A percentile compares a stretch with the other conserved stretches of the same genome.
phyloP scores from a whole-genome alignment of 2,113 vertebrate genomes.

The Mystacornis crossleyi region DNA sequence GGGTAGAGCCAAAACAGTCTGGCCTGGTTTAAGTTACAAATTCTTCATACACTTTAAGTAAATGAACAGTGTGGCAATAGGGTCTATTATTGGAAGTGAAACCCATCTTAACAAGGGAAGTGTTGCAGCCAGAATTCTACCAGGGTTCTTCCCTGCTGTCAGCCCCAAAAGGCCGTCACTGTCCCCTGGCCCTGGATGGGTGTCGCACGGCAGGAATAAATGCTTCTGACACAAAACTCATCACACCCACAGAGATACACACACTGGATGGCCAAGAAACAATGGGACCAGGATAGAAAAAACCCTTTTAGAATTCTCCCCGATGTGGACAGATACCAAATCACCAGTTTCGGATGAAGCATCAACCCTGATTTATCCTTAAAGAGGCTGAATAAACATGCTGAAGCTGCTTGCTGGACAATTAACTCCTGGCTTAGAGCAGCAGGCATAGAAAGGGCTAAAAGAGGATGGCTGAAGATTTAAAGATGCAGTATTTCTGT shows the following conservation, averaged over 20 bases:
- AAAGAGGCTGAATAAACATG: not conserved
- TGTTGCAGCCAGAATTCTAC: conserved; percentile 34
- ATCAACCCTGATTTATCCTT: not conserved
- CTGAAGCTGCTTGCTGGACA: not conserved
- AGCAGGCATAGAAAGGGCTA: not conserved
- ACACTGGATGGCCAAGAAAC: conserved; percentile 12
- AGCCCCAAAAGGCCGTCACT: not conserved
- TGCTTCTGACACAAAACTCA: conserved; percentile 34
- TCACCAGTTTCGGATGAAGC: not conserved
- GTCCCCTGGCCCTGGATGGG: not conserved
- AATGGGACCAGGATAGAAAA: not conserved
- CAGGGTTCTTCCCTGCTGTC: conserved; percentile 6
- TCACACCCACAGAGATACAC: conserved; percentile 12
- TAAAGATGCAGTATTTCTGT: conserved; percentile 29
- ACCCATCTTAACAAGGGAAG: conserved; percentile 71
- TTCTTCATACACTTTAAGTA: conserved; percentile 75
- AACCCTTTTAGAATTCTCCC: conserved; percentile 39
- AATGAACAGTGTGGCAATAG: conserved; percentile 74
- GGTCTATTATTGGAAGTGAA: conserved; percentile 74
- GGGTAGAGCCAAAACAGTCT: conserved; percentile 75
- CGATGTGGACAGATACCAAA: not conserved
- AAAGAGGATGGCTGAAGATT: not conserved
- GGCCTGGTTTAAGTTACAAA: conserved; percentile 78
- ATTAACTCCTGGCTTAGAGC: not conserved
- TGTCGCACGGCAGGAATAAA: not conserved